These are phyloP conservation scores for Pica pica DNA, from an alignment of 2,113 vertebrate species.

Conservation along the genomic window DNA sequence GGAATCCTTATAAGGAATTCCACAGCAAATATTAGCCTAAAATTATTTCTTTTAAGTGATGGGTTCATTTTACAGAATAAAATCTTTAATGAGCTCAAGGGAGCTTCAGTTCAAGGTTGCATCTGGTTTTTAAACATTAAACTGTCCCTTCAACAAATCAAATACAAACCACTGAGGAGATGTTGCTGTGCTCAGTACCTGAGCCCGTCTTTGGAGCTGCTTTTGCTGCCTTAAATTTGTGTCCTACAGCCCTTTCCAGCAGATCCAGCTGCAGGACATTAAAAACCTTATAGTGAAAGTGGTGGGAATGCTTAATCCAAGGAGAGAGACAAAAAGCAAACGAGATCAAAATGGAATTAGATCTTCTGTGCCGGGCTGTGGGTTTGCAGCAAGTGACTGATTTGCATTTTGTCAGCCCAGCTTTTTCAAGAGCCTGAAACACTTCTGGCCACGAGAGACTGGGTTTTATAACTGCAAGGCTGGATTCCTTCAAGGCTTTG, in stretches of 20 bases:
- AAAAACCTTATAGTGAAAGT: not conserved
- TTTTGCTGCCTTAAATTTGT: not conserved
- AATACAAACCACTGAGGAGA: not conserved
- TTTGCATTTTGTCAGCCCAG: not conserved
- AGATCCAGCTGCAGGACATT: not conserved
- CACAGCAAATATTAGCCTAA: not conserved
- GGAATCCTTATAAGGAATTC: not conserved
- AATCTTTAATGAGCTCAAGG: not conserved
- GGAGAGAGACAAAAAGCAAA: not conserved
- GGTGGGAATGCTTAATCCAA: not conserved
- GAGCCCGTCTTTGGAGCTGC: not conserved
- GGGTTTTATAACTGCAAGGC: not conserved
- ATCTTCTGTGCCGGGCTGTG: not conserved
- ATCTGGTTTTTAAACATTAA: not conserved
- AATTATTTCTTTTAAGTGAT: not conserved
- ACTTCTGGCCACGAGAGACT: not conserved
- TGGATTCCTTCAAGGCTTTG: constrained; percentile 25
- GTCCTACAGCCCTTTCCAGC: not conserved
- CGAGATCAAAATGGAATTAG: not conserved
- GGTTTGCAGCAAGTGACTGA: not conserved
- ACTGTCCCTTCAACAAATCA: not conserved
- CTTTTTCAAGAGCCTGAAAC: not conserved
- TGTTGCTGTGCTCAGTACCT: not conserved
- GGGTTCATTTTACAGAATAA: not conserved
- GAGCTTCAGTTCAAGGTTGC: not conserved